Percentiles rank a stretch among this genome's conserved stretches.
phyloP scores from a whole-genome alignment of 2,113 vertebrate species.

The Macheiramphus alcinus region DNA sequence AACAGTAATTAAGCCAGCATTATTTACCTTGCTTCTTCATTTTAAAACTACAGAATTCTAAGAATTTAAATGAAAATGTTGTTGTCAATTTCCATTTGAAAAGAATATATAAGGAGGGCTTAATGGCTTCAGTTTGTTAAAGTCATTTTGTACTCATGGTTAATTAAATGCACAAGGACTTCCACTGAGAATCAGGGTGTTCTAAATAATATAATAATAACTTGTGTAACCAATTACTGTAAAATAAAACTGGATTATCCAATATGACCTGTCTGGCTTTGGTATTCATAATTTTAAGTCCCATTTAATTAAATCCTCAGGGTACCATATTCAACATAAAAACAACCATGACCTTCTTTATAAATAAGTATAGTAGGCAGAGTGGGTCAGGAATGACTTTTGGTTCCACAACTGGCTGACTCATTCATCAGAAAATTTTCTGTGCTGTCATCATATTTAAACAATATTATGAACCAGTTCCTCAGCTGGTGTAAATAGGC shows the following conservation, averaged over 20 bases:
- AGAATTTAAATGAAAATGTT: background rate
- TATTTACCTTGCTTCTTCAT: background rate
- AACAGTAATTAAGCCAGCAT: background rate
- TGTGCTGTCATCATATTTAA: constrained; percentile 1
- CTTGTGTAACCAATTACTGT: constrained; percentile 61
- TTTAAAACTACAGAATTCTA: background rate
- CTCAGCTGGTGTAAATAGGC: constrained; percentile 4
- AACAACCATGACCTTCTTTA: constrained; percentile 11
- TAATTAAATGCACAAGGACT: constrained; percentile 53
- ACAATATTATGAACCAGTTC: background rate
- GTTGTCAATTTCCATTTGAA: constrained; percentile 20
- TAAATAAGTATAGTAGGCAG: constrained; percentile 25
- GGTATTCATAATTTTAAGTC: constrained; percentile 56
- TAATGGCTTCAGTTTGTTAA: constrained; percentile 31
- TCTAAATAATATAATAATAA: constrained; percentile 63
- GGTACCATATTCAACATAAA: constrained; percentile 7
- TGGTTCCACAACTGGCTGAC: constrained; percentile 5
- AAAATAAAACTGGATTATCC: constrained; percentile 62
- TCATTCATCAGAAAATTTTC: constrained; percentile 43
- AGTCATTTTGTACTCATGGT: constrained; percentile 8
- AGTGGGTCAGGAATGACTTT: constrained; percentile 14
- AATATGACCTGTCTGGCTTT: constrained; percentile 37
- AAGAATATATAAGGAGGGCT: background rate
- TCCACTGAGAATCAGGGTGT: constrained; percentile 35
- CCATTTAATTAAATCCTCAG: constrained; percentile 64